Percentiles rank a stretch among this genome's conserved stretches.
Conservation (phyloP, 2,888 invertebrate genomes). For the Synergus japonicus region DNA sequence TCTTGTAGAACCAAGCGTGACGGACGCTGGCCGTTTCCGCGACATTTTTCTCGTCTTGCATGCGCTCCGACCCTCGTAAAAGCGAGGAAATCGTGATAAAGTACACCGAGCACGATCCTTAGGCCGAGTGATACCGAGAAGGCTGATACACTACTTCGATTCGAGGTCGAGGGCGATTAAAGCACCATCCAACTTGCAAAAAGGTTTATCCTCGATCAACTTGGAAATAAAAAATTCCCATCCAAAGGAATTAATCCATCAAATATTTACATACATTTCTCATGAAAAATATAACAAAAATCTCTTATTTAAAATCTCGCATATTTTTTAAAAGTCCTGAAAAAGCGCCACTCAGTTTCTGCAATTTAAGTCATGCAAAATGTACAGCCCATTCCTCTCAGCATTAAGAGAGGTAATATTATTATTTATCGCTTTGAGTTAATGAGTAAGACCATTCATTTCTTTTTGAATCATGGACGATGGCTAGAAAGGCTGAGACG, state of each 20-base stretch:
- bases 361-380: constrained; percentile 53
- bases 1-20: constrained; percentile 55
- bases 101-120: constrained; percentile 43
- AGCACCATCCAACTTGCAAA: background rate
- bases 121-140: constrained; percentile 42
- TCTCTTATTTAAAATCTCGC: no score
- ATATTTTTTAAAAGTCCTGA: background rate
- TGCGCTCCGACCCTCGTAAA: constrained; percentile 48
- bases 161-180: constrained; percentile 35
- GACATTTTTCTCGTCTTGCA: constrained; percentile 56
- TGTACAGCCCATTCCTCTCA: constrained; percentile 47
- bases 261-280: background rate
- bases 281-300: background rate
- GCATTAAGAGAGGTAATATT: constrained; percentile 49
- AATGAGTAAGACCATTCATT: constrained; percentile 60
- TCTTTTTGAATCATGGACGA: constrained; percentile 52
- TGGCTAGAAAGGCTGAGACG: constrained; percentile 55
- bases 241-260: background rate
- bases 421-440: constrained; percentile 60
- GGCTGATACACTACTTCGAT: constrained; percentile 9
- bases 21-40: constrained; percentile 52
- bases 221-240: background rate
- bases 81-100: constrained; percentile 50
- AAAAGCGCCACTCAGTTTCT: constrained; percentile 39
- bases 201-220: constrained; percentile 20